A percentile compares a stretch with the other conserved stretches of the same genome.
These are phyloP conservation scores for Drosophila albomicans DNA, from an alignment of 1,140 invertebrate species.

Conservation along the genomic window DNA sequence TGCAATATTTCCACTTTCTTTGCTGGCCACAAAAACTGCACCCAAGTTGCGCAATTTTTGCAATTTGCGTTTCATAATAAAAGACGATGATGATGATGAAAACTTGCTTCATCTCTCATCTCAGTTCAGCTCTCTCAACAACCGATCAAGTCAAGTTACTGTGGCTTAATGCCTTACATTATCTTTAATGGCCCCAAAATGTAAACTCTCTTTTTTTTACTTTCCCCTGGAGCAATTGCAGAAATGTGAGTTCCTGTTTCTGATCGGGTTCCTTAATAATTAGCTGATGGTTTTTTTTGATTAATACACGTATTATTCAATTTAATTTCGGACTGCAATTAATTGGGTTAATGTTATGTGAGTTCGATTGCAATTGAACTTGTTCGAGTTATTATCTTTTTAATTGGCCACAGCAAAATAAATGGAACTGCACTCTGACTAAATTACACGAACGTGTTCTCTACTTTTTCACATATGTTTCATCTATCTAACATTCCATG, in stretches of 20 bases:
- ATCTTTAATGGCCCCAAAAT: conserved; percentile 20
- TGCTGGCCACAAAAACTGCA: background rate
- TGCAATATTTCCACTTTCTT: background rate
- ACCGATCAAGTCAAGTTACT: conserved; percentile 13
- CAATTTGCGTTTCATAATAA: conserved; percentile 31
- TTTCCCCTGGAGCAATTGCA: conserved; percentile 26
- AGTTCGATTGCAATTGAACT: conserved; percentile 20
- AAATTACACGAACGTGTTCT: conserved; percentile 25
- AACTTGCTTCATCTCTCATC: conserved; percentile 10
- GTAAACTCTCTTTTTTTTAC: conserved; percentile 17
- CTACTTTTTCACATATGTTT: conserved; percentile 2
- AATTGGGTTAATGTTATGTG: conserved; percentile 17
- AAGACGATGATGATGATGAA: conserved; percentile 5
- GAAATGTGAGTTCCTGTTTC: background rate
- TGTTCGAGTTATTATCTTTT: conserved; percentile 32
- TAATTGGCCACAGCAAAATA: conserved; percentile 17
- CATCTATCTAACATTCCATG: conserved; percentile 5
- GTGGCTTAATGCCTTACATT: conserved; percentile 35
- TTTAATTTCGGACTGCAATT: background rate
- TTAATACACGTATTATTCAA: background rate
- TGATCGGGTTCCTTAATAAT: background rate
- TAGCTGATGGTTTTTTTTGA: background rate
- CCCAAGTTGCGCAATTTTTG: conserved; percentile 20
- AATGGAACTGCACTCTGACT: conserved; percentile 5
- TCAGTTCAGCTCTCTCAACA: background rate